Base-by-base conservation (phyloP, 2,797 vertebrate species). In the Sphaeramia orbicularis region DNA sequence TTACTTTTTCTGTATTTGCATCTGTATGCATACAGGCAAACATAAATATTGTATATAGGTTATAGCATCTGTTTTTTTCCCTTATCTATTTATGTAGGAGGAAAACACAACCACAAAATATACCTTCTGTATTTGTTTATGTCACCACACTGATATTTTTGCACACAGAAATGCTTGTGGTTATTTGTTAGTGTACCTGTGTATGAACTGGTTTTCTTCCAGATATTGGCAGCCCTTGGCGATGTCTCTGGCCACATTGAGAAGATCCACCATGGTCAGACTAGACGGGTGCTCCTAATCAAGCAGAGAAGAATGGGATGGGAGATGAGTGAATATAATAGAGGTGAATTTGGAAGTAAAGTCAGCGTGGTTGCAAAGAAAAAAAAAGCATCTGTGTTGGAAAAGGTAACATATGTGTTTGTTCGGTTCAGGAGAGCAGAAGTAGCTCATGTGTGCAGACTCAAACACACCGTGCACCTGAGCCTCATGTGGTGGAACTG, bases 191-290 rank as follows among this genome's bases (percentile, higher is more conserved):
- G 38, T 4, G 36, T 89, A 99, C 98, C 98, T 96, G 94, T 99
- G 98, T 74, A 99, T 99, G 83, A 99, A 99, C 81, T 99, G 98
- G 83, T 99, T 99, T 83, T 99, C 98, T 88, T 99, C 98, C 75
- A 99, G 88, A 74, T 99, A 99, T 88, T 98, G 96, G 89, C 97
- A 98, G 76, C 98, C 98, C 56, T 95, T 96, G 14, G 98, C 96
- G 0, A 99, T 99, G 87, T 99, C 98, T 88, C 93, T 95, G 79
- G 98, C 96, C 76, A 99, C 95, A 0, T 96, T 98, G 40, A 99
- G 95, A 61, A 99, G 94, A 78, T 99, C 98, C 87, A 99, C 92
- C 97, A 99, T 99, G 79, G 87, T 94, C 62, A 99, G 93, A 55
- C 96, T 98, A 76, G 98, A 98, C 0, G 96, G 95, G 49, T 98